Evolutionary conservation across 2,113 vertebrate species (phyloP), one percentile per base, ranked within the genome.

Genomic region (Megaceryle torquata): DNA sequence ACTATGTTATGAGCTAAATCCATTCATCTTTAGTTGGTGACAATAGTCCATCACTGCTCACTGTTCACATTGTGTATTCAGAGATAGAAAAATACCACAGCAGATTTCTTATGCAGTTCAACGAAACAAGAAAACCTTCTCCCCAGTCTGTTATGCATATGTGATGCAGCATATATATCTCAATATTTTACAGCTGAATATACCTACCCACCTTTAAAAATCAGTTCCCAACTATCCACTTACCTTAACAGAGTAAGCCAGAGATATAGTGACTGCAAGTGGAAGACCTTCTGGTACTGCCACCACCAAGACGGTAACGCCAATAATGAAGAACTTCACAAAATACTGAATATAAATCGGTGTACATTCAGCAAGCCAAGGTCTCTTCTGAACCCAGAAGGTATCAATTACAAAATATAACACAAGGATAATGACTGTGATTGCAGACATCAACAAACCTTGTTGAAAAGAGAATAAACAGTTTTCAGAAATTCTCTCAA

Each of bases 271-370:
- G 56, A 99, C 99, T 56, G 99, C 99, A 65, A 99, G 98, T 10
- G 99, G 99, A 95, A 99, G 99, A 93, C 99, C 99, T 97, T 99
- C 99, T 22, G 99, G 99, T 61, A 99, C 99, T 2, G 99, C 99
- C 69, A 99, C 99, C 94, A 99, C 99, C 94, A 99, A 97, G 70
- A 99, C 99, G 6, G 99, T 99, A 81, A 99, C 99, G 83, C 99
- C 99, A 84, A 99, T 99, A 97, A 99, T 99, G 98, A 99, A 99
- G 98, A 99, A 99, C 96, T 99, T 99, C 76, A 99, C 99, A 95
- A 99, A 99, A 97, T 99, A 99, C 93, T 99, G 99, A 94, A 99
- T 98, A 97, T 99, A 99, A 97, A 99, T 98, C 12, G 99, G 99
- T 7, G 99, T 99, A 97, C 99, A 99, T 79, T 98, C 98, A 83